Evolutionary conservation across 2,888 invertebrate species (phyloP), one percentile per base, ranked within the genome.

Genomic region (Nowickia ferox): DNA sequence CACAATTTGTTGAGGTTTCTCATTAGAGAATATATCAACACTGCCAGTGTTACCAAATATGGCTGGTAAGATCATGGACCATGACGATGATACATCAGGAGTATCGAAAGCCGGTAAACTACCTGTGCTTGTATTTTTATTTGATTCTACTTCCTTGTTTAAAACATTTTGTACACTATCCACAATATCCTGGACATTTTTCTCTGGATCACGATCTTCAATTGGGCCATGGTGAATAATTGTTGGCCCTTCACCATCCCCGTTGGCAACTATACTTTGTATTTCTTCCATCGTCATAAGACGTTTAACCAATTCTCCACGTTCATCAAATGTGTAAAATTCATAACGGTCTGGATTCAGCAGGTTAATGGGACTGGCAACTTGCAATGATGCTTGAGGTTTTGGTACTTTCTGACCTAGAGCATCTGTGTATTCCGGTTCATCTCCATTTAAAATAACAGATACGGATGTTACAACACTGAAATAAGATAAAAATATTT

Each of bases 251-350:
- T 96, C 95, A 81, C 95, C 95, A 90, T 96, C 96, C 0, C 97
- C 96, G 48, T 96, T 96, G 0, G 97, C 97, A 46, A 97, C 96
- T 84, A 97, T 96, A 57, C 96, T 96, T 91, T 97, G 96, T 87
- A 97, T 97, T 93, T 97, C 96, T 89, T 96, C 95, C 88, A 97
- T 93, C 9, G 97, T 97, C 97, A 97, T 97, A 46, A 97, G 94
- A 84, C 96, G 94, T 90, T 96, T 97, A 0, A 97, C 95, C 30
- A 97, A 94, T 89, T 97, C 96, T 15, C 97, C 97, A 78, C 95
- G 95, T 89, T 97, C 96, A 89, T 97, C 96, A 89, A 97, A 96
- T 0, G 97, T 97, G 91, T 97, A 97, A 92, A 97, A 97, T 90
- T 97, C 97, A 91, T 97, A 97, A 90, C 96, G 94, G 90, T 97